Percentiles rank a stretch among this genome's conserved stretches.
phyloP scores from a whole-genome alignment of 2,888 invertebrate genomes.

The Linnaemya vulpina region DNA sequence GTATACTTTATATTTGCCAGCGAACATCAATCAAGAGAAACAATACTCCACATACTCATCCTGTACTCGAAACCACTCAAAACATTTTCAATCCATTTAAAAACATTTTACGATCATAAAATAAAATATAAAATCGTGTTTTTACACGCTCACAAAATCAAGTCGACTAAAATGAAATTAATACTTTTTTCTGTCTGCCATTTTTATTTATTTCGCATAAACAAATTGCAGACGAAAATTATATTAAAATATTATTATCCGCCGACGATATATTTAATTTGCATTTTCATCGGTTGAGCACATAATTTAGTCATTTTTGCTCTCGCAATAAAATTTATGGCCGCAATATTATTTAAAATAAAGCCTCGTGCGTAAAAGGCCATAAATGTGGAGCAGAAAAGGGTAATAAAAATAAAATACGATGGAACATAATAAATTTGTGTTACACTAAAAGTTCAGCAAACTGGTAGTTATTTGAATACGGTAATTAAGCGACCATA shows the following conservation, averaged over 20 bases:
- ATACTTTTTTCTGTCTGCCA: neutral
- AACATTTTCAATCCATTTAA: neutral
- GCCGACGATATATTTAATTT: conserved; percentile 18
- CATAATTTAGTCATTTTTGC: conserved; percentile 5
- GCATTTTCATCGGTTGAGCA: conserved; percentile 14
- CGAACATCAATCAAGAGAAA: no score
- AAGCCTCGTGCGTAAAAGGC: neutral
- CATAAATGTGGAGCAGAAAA: neutral
- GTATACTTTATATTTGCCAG: conserved; percentile 1
- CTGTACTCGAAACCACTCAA: neutral
- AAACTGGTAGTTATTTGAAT: neutral
- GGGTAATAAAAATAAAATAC: neutral
- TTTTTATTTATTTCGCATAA: conserved; percentile 4
- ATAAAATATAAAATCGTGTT: neutral
- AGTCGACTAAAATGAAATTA: neutral
- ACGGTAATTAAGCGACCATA: neutral
- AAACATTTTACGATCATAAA: neutral
- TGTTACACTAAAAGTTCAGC: neutral
- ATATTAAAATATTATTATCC: neutral
- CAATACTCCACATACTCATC: neutral
- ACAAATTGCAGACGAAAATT: conserved; percentile 7
- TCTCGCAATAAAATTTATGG: conserved; percentile 1
- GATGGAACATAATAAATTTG: neutral
- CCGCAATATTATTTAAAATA: neutral
- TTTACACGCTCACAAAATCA: neutral